Conservation (phyloP, 2,113 vertebrate genomes). For the Telmatochromis sp. region DNA sequence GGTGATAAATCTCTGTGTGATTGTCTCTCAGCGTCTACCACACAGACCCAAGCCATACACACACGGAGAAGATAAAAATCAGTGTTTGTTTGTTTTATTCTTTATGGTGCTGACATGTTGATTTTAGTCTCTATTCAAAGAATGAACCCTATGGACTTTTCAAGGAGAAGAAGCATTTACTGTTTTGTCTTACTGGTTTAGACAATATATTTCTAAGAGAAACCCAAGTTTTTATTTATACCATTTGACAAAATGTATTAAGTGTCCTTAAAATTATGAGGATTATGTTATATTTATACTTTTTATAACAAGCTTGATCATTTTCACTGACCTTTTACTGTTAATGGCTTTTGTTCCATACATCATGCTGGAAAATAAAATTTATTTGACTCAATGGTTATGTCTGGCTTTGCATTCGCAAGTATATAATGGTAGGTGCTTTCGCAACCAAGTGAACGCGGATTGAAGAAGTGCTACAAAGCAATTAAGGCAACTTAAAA, state of each 20-base stretch:
- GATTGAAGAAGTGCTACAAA: not conserved
- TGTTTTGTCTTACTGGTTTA: conserved; percentile 74
- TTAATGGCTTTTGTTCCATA: conserved; percentile 53
- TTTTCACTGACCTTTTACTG: conserved; percentile 53
- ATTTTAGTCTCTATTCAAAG: conserved; percentile 29
- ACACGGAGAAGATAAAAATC: not conserved
- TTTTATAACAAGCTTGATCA: conserved; percentile 69
- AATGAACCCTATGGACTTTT: conserved; percentile 49
- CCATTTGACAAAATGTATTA: conserved; percentile 55
- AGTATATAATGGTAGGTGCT: fast-evolving
- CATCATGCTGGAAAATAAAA: conserved; percentile 62
- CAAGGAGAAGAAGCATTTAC: conserved; percentile 42
- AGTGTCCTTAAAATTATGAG: conserved; percentile 55
- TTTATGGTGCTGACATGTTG: conserved; percentile 51
- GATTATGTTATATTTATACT: conserved; percentile 73
- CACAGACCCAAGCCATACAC: conserved; percentile 34
- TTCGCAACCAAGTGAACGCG: not conserved
- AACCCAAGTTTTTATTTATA: conserved; percentile 62
- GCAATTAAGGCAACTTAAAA: not conserved
- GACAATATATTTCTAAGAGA: conserved; percentile 59
- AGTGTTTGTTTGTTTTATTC: conserved; percentile 7
- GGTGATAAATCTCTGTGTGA: conserved; percentile 43
- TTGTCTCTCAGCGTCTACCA: conserved; percentile 35
- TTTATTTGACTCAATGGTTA: conserved; percentile 22
- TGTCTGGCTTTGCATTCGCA: not conserved